Evolutionary conservation across 2,113 vertebrate genomes (phyloP).

Genomic region (Gracilinanus agilis): DNA sequence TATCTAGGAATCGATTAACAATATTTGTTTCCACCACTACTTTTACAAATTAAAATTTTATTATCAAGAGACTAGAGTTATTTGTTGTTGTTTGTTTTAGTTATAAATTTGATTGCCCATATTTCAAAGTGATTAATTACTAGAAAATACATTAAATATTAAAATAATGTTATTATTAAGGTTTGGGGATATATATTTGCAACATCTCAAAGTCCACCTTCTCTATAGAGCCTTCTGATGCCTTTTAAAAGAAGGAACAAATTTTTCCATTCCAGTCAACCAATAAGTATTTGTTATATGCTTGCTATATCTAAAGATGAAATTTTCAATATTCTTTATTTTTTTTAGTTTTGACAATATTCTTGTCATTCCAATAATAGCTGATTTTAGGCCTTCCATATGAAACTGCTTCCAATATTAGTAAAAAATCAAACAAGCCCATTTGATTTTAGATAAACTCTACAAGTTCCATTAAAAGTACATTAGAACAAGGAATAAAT

Average conservation of each 20-base stretch:
- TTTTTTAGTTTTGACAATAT: too few species aligned
- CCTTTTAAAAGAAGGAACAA: neutral
- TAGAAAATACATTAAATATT: slow-evolving; percentile 50
- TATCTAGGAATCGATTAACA: slow-evolving; percentile 72
- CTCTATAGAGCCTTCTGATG: slow-evolving; percentile 13
- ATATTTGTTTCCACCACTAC: slow-evolving; percentile 65
- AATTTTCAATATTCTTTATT: neutral
- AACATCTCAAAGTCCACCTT: neutral
- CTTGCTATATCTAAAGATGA: neutral
- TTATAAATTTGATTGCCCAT: slow-evolving; percentile 64
- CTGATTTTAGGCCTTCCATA: neutral
- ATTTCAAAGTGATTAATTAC: slow-evolving; percentile 67
- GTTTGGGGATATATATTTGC: neutral
- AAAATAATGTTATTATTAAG: slow-evolving; percentile 12
- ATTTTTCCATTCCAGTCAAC: slow-evolving; percentile 3
- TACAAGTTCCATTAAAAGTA: too few species aligned
- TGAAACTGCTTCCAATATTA: neutral
- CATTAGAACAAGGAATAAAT: too few species aligned
- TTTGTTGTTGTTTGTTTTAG: slow-evolving; percentile 32
- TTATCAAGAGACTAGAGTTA: slow-evolving; percentile 39
- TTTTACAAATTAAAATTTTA: slow-evolving; percentile 72
- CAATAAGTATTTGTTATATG: neutral
- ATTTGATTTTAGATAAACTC: neutral
- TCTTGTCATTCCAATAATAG: neutral
- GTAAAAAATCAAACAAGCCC: neutral